Evolutionary conservation across 2,797 vertebrate genomes (phyloP).

Genomic region (Protonibea diacanthus): DNA sequence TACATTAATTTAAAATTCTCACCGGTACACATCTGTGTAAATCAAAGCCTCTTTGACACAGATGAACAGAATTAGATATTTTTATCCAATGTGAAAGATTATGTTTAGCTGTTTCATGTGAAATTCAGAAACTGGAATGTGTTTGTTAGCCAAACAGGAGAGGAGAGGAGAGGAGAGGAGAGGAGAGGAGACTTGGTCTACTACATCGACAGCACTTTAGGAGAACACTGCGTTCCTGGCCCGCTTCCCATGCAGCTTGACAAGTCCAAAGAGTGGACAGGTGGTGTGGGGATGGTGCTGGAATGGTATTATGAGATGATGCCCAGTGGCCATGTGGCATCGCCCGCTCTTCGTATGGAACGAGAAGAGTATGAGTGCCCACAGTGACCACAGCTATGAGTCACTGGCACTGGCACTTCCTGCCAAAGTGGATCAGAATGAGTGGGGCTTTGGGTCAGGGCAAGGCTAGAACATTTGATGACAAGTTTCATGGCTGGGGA

Average conservation of each 20-base stretch:
- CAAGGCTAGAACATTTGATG: conserved; percentile 59
- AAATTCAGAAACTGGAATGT: not conserved
- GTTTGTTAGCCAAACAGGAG: conserved; percentile 9
- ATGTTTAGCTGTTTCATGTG: not conserved
- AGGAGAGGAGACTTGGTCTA: conserved; percentile 52
- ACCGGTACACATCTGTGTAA: not conserved
- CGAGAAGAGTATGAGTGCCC: conserved; percentile 66
- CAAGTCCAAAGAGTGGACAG: conserved; percentile 82
- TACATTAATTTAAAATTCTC: conserved; percentile 3
- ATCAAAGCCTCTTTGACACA: not conserved
- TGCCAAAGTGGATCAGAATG: conserved; percentile 74
- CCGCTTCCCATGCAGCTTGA: conserved; percentile 74
- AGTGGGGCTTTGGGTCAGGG: conserved; percentile 71
- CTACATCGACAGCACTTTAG: conserved; percentile 66
- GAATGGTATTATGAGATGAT: conserved; percentile 75
- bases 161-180: conserved; percentile 30
- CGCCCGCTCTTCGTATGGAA: conserved; percentile 77
- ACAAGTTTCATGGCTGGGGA: conserved; percentile 51
- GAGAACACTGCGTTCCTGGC: conserved; percentile 82
- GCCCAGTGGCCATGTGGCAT: conserved; percentile 82
- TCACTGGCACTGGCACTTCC: conserved; percentile 77
- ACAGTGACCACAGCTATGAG: conserved; percentile 74
- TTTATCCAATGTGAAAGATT: no score
- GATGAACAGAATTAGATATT: not conserved
- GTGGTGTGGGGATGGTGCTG: conserved; percentile 83